These are phyloP conservation scores for Abscondita cerata DNA, from an alignment of 2,888 invertebrate genomes.

Conservation along the genomic window DNA sequence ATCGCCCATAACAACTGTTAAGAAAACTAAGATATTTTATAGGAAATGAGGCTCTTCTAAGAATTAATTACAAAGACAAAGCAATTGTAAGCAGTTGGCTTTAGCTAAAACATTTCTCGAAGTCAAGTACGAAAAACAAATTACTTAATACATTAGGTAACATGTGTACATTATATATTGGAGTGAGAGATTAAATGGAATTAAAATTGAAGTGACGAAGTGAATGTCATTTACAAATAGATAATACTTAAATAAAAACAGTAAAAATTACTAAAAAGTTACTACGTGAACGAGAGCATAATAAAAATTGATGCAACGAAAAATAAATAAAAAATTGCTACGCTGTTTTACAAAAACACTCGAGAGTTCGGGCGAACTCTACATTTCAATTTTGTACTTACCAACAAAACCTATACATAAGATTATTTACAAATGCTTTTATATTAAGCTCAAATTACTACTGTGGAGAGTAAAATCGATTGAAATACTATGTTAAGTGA, in stretches of 20 bases:
- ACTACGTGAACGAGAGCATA: constrained; percentile 38
- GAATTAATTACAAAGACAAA: too few species aligned
- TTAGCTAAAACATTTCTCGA: too few species aligned
- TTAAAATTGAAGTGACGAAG: constrained; percentile 33
- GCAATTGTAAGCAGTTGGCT: neutral
- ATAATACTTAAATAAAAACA: constrained; percentile 36
- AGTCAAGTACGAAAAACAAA: neutral
- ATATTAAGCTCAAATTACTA: neutral
- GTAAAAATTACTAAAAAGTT: constrained; percentile 35
- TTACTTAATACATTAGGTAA: constrained; percentile 7
- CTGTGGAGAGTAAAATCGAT: neutral
- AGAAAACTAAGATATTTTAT: too few species aligned
- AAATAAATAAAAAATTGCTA: constrained; percentile 4
- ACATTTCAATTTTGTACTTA: too few species aligned
- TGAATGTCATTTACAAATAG: constrained; percentile 34
- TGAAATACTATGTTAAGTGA: too few species aligned
- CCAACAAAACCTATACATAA: neutral
- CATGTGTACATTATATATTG: constrained; percentile 5
- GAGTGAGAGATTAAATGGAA: constrained; percentile 16
- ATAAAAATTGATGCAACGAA: constrained; percentile 39
- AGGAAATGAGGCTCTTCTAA: too few species aligned
- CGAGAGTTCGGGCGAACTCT: neutral
- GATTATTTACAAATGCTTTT: neutral
- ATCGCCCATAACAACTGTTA: too few species aligned
- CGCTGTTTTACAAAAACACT: neutral